Conservation (phyloP, 2,113 vertebrate genomes). For the Pseudonaja textilis region DNA sequence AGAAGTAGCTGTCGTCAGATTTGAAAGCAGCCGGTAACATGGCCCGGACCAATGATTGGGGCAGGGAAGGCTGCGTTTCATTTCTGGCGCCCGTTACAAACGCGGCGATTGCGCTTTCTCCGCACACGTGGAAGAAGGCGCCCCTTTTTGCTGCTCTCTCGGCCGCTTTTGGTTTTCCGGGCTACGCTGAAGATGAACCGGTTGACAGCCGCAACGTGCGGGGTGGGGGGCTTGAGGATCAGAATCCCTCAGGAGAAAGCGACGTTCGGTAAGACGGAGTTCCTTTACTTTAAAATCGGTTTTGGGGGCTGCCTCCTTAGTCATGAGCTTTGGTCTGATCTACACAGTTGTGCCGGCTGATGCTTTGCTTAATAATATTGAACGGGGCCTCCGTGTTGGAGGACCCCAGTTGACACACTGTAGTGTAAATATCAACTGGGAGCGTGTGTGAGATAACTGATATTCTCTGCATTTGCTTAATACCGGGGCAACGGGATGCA, state of each 20-base stretch:
- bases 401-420: neutral
- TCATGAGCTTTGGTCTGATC: no score
- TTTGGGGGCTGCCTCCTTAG: neutral
- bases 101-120: neutral
- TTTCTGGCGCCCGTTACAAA: conserved; percentile 54
- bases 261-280: neutral
- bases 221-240: neutral
- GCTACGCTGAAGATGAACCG: neutral
- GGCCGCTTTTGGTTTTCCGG: neutral
- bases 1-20: conserved; percentile 55
- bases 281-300: neutral
- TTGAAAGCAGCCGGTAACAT: conserved; percentile 61
- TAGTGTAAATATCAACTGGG: neutral
- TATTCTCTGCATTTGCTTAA: neutral
- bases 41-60: conserved; percentile 60
- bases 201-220: no score
- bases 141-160: no score
- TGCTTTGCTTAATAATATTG: neutral
- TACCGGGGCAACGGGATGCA: neutral
- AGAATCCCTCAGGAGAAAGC: neutral
- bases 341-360: neutral
- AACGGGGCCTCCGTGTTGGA: neutral
- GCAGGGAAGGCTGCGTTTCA: conserved; percentile 18
- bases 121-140: neutral
- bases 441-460: neutral